phyloP scores from a whole-genome alignment of 2,113 vertebrate species.

The Neomonachus schauinslandi region DNA sequence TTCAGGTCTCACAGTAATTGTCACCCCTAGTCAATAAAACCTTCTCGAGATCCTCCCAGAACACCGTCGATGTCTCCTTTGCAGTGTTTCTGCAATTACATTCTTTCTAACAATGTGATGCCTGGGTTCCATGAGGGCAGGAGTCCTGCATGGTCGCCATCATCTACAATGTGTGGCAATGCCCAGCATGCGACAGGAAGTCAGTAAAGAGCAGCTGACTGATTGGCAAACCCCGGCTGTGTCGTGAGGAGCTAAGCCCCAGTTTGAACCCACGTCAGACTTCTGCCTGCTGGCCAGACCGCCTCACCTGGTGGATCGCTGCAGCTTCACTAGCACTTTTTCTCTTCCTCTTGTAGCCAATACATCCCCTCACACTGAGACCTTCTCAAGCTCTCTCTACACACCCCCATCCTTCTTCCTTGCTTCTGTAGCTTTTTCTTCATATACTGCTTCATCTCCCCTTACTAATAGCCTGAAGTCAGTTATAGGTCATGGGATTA shows the following conservation, averaged over 20 bases:
- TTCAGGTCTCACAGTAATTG: not conserved
- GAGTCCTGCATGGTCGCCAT: not conserved
- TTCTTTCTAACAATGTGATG: not conserved
- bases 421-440: not conserved
- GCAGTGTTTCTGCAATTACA: not conserved
- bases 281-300: not conserved
- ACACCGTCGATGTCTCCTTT: not conserved
- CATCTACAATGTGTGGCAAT: not conserved
- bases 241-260: not conserved
- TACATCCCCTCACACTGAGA: not conserved
- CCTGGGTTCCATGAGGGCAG: not conserved
- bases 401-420: not conserved
- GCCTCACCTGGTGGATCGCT: not conserved
- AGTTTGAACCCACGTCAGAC: not conserved
- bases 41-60: not conserved
- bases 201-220: not conserved
- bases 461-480: not conserved
- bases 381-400: not conserved
- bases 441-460: not conserved
- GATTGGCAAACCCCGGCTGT: not conserved
- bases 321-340: rapidly evolving
- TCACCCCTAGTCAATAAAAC: not conserved
- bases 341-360: not conserved
- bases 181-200: not conserved
- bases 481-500: not conserved